Conservation (phyloP, 1,140 invertebrate species). For the Helicoverpa armigera region DNA sequence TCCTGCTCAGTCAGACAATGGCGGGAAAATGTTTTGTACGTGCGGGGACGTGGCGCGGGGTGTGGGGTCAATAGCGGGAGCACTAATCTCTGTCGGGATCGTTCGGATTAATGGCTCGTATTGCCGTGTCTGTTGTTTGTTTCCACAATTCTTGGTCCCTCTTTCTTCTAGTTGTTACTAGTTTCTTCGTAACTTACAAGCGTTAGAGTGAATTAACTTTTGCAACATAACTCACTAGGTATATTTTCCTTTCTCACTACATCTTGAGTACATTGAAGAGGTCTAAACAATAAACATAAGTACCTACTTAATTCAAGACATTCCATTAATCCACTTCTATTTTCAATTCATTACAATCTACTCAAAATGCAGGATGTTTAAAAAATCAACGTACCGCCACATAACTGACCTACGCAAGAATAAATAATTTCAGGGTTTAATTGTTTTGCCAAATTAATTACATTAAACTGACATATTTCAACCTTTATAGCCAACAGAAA, state of each 20-base stretch:
- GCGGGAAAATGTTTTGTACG: slow-evolving; percentile 80
- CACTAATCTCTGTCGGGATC: slow-evolving; percentile 81
- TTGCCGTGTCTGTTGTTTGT: slow-evolving; percentile 81
- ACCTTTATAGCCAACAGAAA: too few species aligned
- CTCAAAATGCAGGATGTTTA: too few species aligned
- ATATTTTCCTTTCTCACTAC: background rate
- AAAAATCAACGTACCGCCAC: too few species aligned
- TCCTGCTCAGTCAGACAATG: slow-evolving; percentile 77
- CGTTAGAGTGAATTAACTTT: slow-evolving; percentile 44
- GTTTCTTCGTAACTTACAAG: slow-evolving; percentile 67
- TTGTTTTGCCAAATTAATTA: too few species aligned
- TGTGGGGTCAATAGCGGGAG: slow-evolving; percentile 73
- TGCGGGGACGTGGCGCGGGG: slow-evolving; percentile 64
- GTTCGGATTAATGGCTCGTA: slow-evolving; percentile 83
- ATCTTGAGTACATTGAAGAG: background rate
- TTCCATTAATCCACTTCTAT: too few species aligned
- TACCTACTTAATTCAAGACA: too few species aligned
- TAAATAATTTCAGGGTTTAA: too few species aligned
- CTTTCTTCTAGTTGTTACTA: slow-evolving; percentile 67
- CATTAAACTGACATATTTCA: too few species aligned
- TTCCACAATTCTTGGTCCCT: slow-evolving; percentile 70
- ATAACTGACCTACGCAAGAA: too few species aligned
- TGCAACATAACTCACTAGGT: slow-evolving; percentile 1
- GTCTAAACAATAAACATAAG: too few species aligned
- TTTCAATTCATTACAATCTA: too few species aligned